Percentiles rank a stretch among this genome's conserved stretches.
Conservation (phyloP, 2,113 vertebrate genomes). For the Neopipo cinnamomea region DNA sequence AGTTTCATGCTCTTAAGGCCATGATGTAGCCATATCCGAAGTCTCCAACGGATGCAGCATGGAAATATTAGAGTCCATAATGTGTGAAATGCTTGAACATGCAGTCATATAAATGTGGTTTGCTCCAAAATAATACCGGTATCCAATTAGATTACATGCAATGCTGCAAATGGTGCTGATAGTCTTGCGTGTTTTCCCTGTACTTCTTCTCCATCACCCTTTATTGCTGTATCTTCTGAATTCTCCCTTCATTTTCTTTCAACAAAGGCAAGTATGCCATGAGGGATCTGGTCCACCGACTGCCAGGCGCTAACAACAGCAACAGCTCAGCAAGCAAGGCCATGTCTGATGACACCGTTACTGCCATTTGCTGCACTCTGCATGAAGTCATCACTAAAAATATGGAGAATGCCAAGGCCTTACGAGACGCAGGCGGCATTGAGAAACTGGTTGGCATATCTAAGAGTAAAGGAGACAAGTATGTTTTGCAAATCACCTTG, state of each 20-base stretch:
- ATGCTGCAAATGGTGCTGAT: constrained; percentile 4
- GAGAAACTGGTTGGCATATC: constrained; percentile 98
- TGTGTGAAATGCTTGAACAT: background rate
- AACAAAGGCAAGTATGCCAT: constrained; percentile 94
- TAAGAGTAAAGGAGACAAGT: constrained; percentile 99
- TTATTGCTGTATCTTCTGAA: constrained; percentile 37
- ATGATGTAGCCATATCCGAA: background rate
- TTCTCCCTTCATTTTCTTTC: constrained; percentile 54
- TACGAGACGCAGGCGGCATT: constrained; percentile 95
- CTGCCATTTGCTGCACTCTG: constrained; percentile 96
- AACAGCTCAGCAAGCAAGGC: constrained; percentile 85
- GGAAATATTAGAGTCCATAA: background rate
- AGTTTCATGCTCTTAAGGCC: background rate
- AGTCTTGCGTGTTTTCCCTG: constrained; percentile 25
- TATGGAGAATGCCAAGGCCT: constrained; percentile 99
- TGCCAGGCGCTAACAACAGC: constrained; percentile 90
- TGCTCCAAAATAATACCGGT: background rate
- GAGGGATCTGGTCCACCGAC: constrained; percentile 95
- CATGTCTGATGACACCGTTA: constrained; percentile 98
- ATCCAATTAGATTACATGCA: background rate
- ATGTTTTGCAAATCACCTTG: constrained; percentile 67
- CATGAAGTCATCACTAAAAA: constrained; percentile 99
- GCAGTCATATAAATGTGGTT: background rate
- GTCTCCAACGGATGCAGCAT: background rate
- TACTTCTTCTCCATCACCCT: background rate